Conservation (phyloP, 1,140 invertebrate species). For the Zaprionus davidi region DNA sequence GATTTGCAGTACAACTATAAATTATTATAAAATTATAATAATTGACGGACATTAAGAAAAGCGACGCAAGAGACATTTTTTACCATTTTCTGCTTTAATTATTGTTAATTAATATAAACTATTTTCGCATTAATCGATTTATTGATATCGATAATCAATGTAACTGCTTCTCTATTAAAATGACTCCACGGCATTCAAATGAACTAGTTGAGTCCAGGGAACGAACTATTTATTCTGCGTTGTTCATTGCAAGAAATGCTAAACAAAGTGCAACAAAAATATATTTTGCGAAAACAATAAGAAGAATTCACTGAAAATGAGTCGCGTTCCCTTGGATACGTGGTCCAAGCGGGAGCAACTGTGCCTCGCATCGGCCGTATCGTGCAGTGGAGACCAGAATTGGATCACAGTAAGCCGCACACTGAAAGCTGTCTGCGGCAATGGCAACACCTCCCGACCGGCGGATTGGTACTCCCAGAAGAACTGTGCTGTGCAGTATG, state of each 20-base stretch:
- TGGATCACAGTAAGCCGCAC: constrained; percentile 95
- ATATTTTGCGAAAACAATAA: not conserved
- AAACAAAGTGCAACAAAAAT: constrained; percentile 6
- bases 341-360: constrained; percentile 94
- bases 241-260: not conserved
- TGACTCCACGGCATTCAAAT: not conserved
- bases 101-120: not conserved
- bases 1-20: not conserved
- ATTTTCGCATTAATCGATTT: not conserved
- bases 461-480: constrained; percentile 96
- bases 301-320: constrained; percentile 84
- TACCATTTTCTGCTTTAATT: not conserved
- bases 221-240: not conserved
- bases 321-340: constrained; percentile 90
- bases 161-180: not conserved
- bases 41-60: not conserved
- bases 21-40: not conserved
- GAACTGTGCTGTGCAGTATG: constrained; percentile 95
- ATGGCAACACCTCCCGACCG: constrained; percentile 87
- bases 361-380: constrained; percentile 93
- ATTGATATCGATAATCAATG: not conserved
- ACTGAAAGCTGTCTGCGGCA: constrained; percentile 90
- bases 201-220: not conserved
- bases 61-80: not conserved
- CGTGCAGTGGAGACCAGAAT: constrained; percentile 95